Evolutionary conservation across 2,797 vertebrate species (phyloP), one percentile per base, ranked within the genome.

Genomic region (Vespertilio murinus): DNA sequence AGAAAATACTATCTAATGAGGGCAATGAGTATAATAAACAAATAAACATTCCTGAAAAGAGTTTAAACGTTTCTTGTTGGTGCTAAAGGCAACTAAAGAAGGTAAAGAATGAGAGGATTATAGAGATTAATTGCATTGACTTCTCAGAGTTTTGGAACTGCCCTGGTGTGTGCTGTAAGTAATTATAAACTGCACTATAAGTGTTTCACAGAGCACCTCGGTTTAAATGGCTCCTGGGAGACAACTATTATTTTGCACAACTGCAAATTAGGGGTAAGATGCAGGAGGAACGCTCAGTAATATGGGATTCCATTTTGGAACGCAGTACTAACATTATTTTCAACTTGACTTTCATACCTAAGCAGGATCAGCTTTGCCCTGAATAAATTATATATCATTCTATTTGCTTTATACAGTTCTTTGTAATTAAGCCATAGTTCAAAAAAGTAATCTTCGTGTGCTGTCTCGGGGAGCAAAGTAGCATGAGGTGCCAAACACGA

Each of bases 351-450:
- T 49, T 59, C 92, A 81, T 65, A 90, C 49, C 61, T 82, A 61
- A 88, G 85, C 94, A 94, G 38, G 69, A 84, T 79, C 35, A 42
- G 64, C 64, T 82, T 75, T 92, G 35, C 91, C 49, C 54, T 87
- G 82, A 90, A 80, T 75, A 93, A 97, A 94, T 96, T 93, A 94
- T 25, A 71, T 93, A 74, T 74, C 59, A 94, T 84, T 92, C 91
- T n/a, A 88, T 90, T 85, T 78, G 61, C n/a, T 85, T 85, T 75
- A 82, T 61, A 38, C 23, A 67, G 87, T 61, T 85, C 89, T 96
- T 78, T 95, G 30, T 95, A 94, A 96, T 94, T 94, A 96, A 77
- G 8, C 35, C 33, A 17, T 3, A 94, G 88, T 78, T 93, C 90
- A 93, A 75, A 94, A 94, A 85, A 84, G 56, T 59, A 69, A 92